A percentile compares a stretch with the other conserved stretches of the same genome.
Conservation (phyloP, 2,113 vertebrate genomes). For the Grammomys surdaster region DNA sequence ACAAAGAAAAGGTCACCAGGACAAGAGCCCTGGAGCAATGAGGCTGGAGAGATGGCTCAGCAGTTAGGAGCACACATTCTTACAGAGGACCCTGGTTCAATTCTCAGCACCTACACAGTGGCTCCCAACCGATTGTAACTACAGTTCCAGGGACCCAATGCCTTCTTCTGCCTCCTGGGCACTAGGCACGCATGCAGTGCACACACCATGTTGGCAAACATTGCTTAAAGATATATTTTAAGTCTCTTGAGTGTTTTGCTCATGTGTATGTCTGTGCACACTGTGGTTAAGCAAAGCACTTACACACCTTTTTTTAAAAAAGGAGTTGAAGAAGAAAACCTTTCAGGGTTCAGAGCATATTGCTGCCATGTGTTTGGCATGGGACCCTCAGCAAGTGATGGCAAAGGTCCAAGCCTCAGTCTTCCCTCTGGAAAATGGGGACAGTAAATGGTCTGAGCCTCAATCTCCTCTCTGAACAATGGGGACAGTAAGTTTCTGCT, state of each 20-base stretch:
- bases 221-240: background rate
- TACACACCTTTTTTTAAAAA: background rate
- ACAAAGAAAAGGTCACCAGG: background rate
- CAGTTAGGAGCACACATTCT: background rate
- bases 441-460: background rate
- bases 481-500: background rate
- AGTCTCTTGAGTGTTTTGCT: background rate
- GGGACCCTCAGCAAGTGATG: background rate
- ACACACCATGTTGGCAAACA: background rate
- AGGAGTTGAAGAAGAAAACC: background rate
- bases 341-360: background rate
- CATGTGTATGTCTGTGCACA: background rate
- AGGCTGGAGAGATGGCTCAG: background rate
- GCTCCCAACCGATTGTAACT: background rate
- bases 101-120: background rate
- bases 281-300: background rate
- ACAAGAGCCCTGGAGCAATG: background rate
- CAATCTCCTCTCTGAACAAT: slow-evolving; percentile 26
- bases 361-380: fast-evolving
- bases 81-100: background rate
- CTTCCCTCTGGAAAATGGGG: slow-evolving; percentile 12
- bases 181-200: background rate
- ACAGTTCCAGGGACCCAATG: too few species aligned
- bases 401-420: background rate
- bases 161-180: background rate